Conservation (phyloP, 2,113 vertebrate species). For the Reinhardtius hippoglossoides region DNA sequence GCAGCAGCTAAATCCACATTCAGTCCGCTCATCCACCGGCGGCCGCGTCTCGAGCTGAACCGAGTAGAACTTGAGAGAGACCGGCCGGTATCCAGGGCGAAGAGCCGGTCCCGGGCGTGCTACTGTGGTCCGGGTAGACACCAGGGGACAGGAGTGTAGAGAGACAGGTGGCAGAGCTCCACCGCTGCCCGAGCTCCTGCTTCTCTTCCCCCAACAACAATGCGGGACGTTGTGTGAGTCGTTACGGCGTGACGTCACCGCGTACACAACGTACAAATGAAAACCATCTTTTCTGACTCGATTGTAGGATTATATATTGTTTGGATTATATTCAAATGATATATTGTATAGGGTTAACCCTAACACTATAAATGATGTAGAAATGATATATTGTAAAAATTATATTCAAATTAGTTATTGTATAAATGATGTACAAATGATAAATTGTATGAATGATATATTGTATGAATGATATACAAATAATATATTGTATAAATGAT, state of each 20-base stretch:
- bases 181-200: constrained; percentile 71
- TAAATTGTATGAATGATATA: too few species aligned
- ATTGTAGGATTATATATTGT: too few species aligned
- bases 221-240: constrained; percentile 73
- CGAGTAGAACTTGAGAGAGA: constrained; percentile 22
- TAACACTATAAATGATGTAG: too few species aligned
- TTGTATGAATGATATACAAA: too few species aligned
- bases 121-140: background rate
- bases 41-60: constrained; percentile 64
- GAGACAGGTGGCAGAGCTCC: constrained; percentile 52
- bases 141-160: background rate
- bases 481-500: too few species aligned
- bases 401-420: too few species aligned
- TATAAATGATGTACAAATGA: too few species aligned
- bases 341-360: too few species aligned
- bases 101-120: constrained; percentile 17
- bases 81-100: constrained; percentile 69
- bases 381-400: too few species aligned
- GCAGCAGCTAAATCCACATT: constrained; percentile 78
- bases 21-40: constrained; percentile 71
- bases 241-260: constrained; percentile 66
- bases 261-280: constrained; percentile 32
- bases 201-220: constrained; percentile 85
- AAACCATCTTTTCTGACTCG: background rate
- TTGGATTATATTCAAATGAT: too few species aligned